A percentile compares a stretch with the other conserved stretches of the same genome.
Conservation (phyloP, 2,113 vertebrate genomes). For the Platysternon megacephalum region DNA sequence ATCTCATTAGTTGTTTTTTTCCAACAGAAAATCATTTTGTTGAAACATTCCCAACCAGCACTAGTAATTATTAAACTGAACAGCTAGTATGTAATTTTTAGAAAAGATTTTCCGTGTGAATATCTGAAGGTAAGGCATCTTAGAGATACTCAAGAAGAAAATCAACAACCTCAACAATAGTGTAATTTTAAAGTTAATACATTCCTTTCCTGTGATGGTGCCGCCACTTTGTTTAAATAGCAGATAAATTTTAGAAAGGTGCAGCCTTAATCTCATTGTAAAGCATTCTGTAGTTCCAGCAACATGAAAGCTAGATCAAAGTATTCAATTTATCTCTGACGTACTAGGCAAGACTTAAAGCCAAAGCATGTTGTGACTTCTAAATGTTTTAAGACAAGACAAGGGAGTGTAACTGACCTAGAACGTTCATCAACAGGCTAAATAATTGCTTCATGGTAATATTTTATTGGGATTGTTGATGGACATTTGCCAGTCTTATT, state of each 20-base stretch:
- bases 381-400: neutral
- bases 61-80: neutral
- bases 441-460: fast-evolving
- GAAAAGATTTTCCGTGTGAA: neutral
- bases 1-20: neutral
- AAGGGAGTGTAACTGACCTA: fast-evolving
- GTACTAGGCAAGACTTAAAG: neutral
- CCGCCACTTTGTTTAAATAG: neutral
- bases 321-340: neutral
- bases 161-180: neutral
- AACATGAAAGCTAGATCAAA: neutral
- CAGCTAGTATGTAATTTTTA: neutral
- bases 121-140: neutral
- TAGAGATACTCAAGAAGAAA: neutral
- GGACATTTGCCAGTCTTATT: neutral
- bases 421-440: fast-evolving
- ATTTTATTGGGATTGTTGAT: neutral
- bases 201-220: neutral
- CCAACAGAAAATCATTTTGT: neutral
- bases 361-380: neutral
- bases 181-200: neutral
- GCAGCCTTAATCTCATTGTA: neutral
- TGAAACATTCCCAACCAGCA: neutral
- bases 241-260: neutral
- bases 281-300: neutral